These are phyloP conservation scores for Lepidurus packardi DNA, from an alignment of 1,140 invertebrate species.

Conservation along the genomic window DNA sequence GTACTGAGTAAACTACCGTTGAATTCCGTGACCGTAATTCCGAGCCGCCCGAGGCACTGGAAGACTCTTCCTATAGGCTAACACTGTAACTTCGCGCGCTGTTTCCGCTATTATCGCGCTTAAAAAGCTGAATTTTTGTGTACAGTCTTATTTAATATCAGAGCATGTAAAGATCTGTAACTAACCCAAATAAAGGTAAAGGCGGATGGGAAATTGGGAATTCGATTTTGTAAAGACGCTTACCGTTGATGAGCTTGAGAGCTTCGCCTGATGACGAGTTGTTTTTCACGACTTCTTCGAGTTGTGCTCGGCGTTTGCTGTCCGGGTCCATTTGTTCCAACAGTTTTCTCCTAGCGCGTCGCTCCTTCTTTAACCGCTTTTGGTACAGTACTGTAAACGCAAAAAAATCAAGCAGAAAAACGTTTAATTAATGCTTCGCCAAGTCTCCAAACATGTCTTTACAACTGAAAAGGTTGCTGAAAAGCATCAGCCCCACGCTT, in stretches of 20 bases:
- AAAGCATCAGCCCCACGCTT: neutral
- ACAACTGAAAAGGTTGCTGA: neutral
- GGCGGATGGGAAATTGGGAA: no score
- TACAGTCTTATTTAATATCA: no score
- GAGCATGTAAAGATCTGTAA: no score
- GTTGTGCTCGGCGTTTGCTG: constrained; percentile 64
- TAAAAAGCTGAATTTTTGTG: no score
- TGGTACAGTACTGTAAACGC: constrained; percentile 71
- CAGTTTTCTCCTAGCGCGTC: constrained; percentile 68
- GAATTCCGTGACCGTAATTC: no score
- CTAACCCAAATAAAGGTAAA: no score
- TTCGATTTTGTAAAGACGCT: constrained; percentile 39
- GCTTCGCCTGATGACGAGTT: constrained; percentile 59
- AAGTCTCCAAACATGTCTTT: neutral
- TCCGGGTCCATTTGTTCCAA: constrained; percentile 77
- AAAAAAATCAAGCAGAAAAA: constrained; percentile 38
- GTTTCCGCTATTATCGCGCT: no score
- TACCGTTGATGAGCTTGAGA: constrained; percentile 69
- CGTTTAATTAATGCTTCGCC: constrained; percentile 36
- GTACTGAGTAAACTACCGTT: no score
- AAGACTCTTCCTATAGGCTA: no score
- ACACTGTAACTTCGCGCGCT: no score
- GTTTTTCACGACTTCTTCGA: constrained; percentile 71
- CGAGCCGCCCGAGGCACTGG: no score
- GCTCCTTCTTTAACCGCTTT: constrained; percentile 78